Conservation (phyloP, 92 coral and sea anemone genomes). For the Siderastrea radians region DNA sequence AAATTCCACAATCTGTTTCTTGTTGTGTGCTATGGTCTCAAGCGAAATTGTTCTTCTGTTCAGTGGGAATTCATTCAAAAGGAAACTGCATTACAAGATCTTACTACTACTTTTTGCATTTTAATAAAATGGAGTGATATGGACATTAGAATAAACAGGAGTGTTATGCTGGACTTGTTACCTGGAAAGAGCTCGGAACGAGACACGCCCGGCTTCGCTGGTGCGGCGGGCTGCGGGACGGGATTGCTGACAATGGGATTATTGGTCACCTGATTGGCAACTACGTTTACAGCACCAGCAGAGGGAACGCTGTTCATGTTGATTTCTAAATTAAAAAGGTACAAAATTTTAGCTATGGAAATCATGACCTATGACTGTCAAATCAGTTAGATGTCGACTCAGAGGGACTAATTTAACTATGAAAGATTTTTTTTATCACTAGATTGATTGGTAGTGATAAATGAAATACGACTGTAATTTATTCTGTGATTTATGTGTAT, state of each 20-base stretch:
- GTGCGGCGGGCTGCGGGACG: background rate
- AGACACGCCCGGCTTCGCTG: conserved; percentile 9
- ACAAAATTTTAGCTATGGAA: background rate
- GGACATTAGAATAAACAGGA: background rate
- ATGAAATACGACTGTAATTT: background rate
- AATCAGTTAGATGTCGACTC: background rate
- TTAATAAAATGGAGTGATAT: background rate
- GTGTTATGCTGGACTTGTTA: background rate
- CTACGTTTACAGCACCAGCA: conserved; percentile 14
- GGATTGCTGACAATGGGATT: conserved; percentile 9
- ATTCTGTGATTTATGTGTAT: too few species aligned
- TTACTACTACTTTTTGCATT: background rate
- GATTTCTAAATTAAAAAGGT: conserved; percentile 33
- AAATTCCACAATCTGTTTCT: too few species aligned
- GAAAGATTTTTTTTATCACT: background rate
- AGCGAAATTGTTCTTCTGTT: too few species aligned
- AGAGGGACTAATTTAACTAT: background rate
- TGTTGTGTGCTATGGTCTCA: too few species aligned
- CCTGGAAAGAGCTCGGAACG: conserved; percentile 35
- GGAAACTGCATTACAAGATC: too few species aligned
- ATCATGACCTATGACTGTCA: too few species aligned
- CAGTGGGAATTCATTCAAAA: too few species aligned
- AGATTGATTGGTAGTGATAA: background rate
- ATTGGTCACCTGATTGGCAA: conserved; percentile 17
- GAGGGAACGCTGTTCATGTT: conserved; percentile 51